These are phyloP conservation scores for Todiramphus saurophagus DNA, from an alignment of 2,113 vertebrate genomes.

Conservation along the genomic window DNA sequence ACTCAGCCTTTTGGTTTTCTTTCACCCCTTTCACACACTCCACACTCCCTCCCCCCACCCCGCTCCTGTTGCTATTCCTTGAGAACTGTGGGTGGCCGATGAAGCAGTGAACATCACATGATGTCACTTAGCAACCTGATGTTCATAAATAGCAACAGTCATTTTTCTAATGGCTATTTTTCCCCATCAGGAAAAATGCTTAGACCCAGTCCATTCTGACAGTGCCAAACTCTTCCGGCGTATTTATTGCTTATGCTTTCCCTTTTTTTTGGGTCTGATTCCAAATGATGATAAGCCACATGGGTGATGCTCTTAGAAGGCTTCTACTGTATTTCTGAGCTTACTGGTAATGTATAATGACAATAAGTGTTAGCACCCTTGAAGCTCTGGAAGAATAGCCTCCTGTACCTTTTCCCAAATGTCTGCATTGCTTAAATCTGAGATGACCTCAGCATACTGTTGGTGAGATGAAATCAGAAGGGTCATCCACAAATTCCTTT, in stretches of 20 bases:
- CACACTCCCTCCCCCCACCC: neutral
- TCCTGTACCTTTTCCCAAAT: neutral
- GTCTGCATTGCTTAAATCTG: neutral
- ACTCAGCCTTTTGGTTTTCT: slow-evolving; percentile 46
- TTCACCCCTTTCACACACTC: slow-evolving; percentile 7
- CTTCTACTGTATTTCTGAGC: slow-evolving; percentile 41
- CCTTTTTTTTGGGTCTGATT: neutral
- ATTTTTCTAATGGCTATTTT: slow-evolving; percentile 59
- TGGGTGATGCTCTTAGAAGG: slow-evolving; percentile 23
- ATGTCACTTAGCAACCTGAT: slow-evolving; percentile 78
- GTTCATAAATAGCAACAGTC: slow-evolving; percentile 75
- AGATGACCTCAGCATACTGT: neutral
- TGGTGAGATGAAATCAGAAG: neutral
- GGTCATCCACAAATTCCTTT: neutral
- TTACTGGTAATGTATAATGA: slow-evolving; percentile 10
- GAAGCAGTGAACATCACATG: slow-evolving; percentile 48
- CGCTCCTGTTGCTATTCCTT: slow-evolving; percentile 51
- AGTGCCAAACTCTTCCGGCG: slow-evolving; percentile 21
- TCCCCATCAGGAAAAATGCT: slow-evolving; percentile 55
- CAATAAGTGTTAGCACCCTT: neutral
- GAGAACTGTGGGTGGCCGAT: slow-evolving; percentile 65
- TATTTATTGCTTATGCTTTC: slow-evolving; percentile 38
- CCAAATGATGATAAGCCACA: neutral
- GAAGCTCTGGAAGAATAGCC: neutral
- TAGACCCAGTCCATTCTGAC: slow-evolving; percentile 16